Evolutionary conservation across 1,140 invertebrate genomes (phyloP), one percentile per base, ranked within the genome.

Genomic region (Drosophila murphyi): DNA sequence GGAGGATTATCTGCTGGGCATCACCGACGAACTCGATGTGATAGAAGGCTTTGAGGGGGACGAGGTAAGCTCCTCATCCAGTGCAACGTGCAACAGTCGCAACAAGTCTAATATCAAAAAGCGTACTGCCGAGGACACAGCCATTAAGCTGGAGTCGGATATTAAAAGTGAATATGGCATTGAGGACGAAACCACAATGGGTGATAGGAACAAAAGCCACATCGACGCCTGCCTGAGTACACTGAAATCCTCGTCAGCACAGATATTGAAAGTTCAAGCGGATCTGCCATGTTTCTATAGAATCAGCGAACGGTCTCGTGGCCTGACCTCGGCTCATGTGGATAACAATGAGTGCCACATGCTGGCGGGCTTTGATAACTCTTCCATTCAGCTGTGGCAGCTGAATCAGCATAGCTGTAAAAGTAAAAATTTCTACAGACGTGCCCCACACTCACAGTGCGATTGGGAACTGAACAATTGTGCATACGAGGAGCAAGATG

Each of bases 371-470:
- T 92, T 91, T 47, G 80, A 92, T 39, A 90, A 83, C 62, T 92
- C 92, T 2, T 48, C 85, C 6, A 72, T 93, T 41, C 86, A 92
- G 52, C 48, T 93, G 32, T 93, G 92, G 91, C 90, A 92, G 64
- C 72, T 92, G 0, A 92, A 92, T 72, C 82, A 91, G 72, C 85
- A 86, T 12, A 78, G 68, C 20, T 86, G 71, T 7, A 63, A 71
- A n/a, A 91, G 90, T 0, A 90, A 78, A 47, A 92, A 79, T 68
- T 65, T 92, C 4, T 93, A 91, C 52, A 59, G 68, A 12, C 77
- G 74, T 3, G 61, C 72, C 29, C 52, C 77, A 2, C 73, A 92
- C 10, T 64, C 72, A 10, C 65, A 79, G 32, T 93, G 92, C 51
- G 41, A 65, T 3, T 93, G 92, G 92, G 87, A 91, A 39, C 47